Percentiles rank a stretch among this genome's conserved stretches.
Conservation (phyloP, 2,113 vertebrate species). For the Oriolus oriolus region DNA sequence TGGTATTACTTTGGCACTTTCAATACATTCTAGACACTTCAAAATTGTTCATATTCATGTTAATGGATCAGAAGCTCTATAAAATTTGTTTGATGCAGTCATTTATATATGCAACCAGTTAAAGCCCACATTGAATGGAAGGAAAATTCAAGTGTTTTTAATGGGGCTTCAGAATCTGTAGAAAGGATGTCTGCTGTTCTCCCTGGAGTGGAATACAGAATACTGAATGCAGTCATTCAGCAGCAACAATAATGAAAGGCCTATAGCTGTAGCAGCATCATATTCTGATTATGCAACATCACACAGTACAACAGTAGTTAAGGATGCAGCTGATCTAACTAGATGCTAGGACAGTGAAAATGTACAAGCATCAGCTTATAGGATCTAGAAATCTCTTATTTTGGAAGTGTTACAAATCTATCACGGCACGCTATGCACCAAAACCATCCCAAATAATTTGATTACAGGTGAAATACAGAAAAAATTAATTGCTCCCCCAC, state of each 20-base stretch:
- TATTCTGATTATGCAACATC: slow-evolving; percentile 27
- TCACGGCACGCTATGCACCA: background rate
- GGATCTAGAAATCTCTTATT: background rate
- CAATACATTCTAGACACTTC: background rate
- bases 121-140: background rate
- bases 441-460: background rate
- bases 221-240: slow-evolving; percentile 9
- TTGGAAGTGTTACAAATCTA: background rate
- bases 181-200: background rate
- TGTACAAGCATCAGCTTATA: background rate
- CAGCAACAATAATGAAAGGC: background rate
- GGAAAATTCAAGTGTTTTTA: slow-evolving; percentile 15
- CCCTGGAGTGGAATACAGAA: background rate
- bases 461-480: background rate
- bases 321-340: slow-evolving; percentile 13
- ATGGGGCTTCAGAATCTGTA: background rate
- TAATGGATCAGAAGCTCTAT: background rate
- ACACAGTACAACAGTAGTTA: background rate
- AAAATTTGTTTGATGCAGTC: background rate
- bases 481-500: background rate
- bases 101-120: background rate
- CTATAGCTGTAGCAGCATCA: background rate
- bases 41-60: background rate
- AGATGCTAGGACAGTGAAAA: background rate
- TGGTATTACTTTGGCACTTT: background rate